These are phyloP conservation scores for Pimpla rufipes DNA, from an alignment of 2,888 invertebrate species.

Conservation along the genomic window DNA sequence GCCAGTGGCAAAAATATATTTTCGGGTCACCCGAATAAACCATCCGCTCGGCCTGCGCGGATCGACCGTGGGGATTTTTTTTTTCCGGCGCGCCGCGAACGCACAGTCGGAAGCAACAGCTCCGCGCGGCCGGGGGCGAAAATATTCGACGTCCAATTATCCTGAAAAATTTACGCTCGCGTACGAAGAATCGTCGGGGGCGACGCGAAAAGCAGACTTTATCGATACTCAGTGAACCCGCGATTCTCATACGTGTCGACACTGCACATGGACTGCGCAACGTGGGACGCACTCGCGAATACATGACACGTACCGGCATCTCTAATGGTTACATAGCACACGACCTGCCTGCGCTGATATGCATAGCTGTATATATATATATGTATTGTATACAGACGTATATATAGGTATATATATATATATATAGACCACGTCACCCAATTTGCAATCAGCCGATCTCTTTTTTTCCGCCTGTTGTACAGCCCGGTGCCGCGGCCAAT, in stretches of 20 bases:
- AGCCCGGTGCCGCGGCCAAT: constrained; percentile 54
- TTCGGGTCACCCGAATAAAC: too few species aligned
- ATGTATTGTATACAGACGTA: background rate
- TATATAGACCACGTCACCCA: constrained; percentile 51
- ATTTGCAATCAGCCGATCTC: constrained; percentile 64
- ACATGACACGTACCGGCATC: constrained; percentile 11
- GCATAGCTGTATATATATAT: background rate
- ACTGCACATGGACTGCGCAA: background rate
- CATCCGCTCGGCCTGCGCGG: too few species aligned
- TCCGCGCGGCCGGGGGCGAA: too few species aligned
- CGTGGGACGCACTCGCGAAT: background rate
- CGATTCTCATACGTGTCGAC: background rate
- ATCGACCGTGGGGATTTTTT: too few species aligned
- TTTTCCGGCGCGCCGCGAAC: too few species aligned
- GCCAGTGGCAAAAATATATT: too few species aligned
- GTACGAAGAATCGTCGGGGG: background rate
- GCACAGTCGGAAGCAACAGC: background rate
- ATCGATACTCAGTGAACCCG: constrained; percentile 17
- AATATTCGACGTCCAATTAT: constrained; percentile 21
- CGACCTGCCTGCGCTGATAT: background rate
- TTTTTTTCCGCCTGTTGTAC: constrained; percentile 49
- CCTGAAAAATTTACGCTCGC: background rate
- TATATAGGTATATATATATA: background rate
- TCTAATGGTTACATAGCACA: constrained; percentile 1
- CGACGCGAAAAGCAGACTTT: background rate